Conservation (phyloP, 2,888 invertebrate species). For the Lithophane socia region DNA sequence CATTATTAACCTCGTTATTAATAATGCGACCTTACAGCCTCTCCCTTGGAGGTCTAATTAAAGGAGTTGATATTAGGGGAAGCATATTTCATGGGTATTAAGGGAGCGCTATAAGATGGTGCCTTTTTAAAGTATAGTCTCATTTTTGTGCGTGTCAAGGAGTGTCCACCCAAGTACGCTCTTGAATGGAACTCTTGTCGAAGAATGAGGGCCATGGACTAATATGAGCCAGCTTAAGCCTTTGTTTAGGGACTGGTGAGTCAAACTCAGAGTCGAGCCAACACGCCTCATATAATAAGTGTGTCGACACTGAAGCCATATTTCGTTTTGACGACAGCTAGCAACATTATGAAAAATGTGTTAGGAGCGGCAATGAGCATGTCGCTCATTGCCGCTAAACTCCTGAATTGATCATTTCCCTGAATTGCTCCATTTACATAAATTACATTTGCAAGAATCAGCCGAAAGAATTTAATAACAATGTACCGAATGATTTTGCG, state of each 20-base stretch:
- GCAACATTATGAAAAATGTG: conserved; percentile 19
- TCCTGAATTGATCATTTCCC: conserved; percentile 38
- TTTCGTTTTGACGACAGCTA: conserved; percentile 15
- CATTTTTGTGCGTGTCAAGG: conserved; percentile 15
- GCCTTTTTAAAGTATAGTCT: not conserved
- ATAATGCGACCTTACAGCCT: conserved; percentile 42
- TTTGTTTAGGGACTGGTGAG: conserved; percentile 37
- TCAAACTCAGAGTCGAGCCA: conserved; percentile 29
- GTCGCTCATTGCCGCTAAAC: conserved; percentile 23
- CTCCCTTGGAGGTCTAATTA: conserved; percentile 51
- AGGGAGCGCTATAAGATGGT: not conserved
- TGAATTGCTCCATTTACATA: conserved; percentile 19
- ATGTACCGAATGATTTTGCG: not conserved
- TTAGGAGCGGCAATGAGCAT: not conserved
- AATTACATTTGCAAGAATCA: conserved; percentile 30
- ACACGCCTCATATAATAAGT: conserved; percentile 10
- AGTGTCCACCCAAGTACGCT: conserved; percentile 3
- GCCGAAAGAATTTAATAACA: conserved; percentile 26
- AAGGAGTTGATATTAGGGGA: conserved; percentile 36
- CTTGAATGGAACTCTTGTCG: conserved; percentile 5
- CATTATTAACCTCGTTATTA: conserved; percentile 58
- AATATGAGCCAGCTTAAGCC: conserved; percentile 15
- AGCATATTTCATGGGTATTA: conserved; percentile 33
- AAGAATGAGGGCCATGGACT: conserved; percentile 17
- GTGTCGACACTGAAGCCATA: conserved; percentile 43